Conservation (phyloP, 2,888 invertebrate genomes). For the Odiellus spinosus region DNA sequence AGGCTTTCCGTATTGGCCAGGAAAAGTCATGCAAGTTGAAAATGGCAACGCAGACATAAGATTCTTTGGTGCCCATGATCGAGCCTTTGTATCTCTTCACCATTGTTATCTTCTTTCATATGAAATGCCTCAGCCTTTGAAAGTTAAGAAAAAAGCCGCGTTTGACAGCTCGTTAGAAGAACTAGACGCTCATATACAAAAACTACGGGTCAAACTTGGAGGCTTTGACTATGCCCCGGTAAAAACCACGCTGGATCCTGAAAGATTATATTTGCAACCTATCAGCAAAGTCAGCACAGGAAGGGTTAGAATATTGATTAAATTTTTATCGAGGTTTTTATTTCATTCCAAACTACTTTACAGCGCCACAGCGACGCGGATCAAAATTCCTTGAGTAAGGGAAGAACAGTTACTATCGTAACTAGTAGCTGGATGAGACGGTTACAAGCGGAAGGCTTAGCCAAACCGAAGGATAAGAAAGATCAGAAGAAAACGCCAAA, state of each 20-base stretch:
- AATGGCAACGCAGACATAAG: conserved; percentile 64
- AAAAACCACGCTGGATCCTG: conserved; percentile 48
- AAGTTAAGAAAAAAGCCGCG: conserved; percentile 37
- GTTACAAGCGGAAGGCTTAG: too few relatives aligned
- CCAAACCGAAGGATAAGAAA: too few relatives aligned
- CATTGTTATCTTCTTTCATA: conserved; percentile 69
- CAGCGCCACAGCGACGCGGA: too few relatives aligned
- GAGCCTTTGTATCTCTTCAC: conserved; percentile 65
- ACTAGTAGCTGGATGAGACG: too few relatives aligned
- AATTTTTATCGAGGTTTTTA: too few relatives aligned
- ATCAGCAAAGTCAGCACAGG: too few relatives aligned
- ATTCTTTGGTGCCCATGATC: conserved; percentile 87
- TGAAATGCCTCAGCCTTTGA: conserved; percentile 39
- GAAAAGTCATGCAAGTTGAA: conserved; percentile 47
- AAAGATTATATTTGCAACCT: conserved; percentile 10
- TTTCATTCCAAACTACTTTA: too few relatives aligned
- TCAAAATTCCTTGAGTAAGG: too few relatives aligned
- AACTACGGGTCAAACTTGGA: conserved; percentile 51
- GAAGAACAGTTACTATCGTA: too few relatives aligned
- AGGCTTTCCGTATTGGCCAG: conserved; percentile 96
- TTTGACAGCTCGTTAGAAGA: conserved; percentile 46
- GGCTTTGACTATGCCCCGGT: conserved; percentile 53
- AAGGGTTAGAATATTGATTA: too few relatives aligned
- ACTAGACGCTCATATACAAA: conserved; percentile 54
- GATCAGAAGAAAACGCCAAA: too few relatives aligned